phyloP scores from a whole-genome alignment of 2,888 invertebrate genomes.

The Harpagoxenus sublaevis region DNA sequence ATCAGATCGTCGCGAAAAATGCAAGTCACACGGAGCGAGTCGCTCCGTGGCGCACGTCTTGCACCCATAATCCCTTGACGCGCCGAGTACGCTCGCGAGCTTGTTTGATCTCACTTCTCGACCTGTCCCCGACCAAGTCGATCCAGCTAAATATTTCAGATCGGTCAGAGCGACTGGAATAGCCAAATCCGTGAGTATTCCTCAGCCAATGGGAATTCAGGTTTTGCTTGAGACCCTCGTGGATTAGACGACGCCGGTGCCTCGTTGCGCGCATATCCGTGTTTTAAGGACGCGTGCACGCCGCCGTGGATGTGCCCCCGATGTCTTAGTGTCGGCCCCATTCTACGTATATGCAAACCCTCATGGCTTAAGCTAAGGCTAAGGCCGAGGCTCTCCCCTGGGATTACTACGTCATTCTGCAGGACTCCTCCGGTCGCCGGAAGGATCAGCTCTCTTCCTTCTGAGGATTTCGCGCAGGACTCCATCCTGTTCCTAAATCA shows the following conservation, averaged over 20 bases:
- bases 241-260: constrained; percentile 76
- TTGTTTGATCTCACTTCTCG: constrained; percentile 66
- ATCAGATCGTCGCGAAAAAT: constrained; percentile 28
- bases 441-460: constrained; percentile 82
- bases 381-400: constrained; percentile 83
- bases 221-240: constrained; percentile 77
- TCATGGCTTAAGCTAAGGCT: constrained; percentile 84
- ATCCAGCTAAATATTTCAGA: constrained; percentile 75
- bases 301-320: constrained; percentile 66
- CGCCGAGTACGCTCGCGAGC: constrained; percentile 20
- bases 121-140: constrained; percentile 60
- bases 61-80: constrained; percentile 5
- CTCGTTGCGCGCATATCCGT: constrained; percentile 75
- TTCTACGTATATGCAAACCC: constrained; percentile 83
- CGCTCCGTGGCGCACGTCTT: not conserved
- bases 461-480: constrained; percentile 79
- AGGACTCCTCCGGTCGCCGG: constrained; percentile 81
- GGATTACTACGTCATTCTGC: constrained; percentile 85
- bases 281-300: constrained; percentile 74
- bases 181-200: constrained; percentile 73
- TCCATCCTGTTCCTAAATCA: constrained; percentile 78
- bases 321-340: constrained; percentile 71
- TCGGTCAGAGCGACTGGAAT: constrained; percentile 74
- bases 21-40: constrained; percentile 23
- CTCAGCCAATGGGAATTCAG: constrained; percentile 76